Evolutionary conservation across 2,888 invertebrate species (phyloP).

Genomic region (Yponomeuta sedellus): DNA sequence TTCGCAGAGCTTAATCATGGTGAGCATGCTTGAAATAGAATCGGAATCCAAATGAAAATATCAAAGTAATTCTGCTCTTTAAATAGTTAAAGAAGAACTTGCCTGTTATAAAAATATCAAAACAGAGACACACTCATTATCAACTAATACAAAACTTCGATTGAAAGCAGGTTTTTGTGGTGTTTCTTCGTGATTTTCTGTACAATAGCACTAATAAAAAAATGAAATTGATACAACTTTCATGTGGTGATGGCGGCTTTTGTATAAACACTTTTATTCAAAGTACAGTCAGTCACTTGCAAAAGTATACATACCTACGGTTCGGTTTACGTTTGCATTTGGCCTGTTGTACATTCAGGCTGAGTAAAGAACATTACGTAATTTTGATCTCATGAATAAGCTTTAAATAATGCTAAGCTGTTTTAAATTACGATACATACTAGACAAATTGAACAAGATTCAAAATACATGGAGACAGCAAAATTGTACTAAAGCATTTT

Average conservation of each 20-base stretch:
- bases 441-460: background rate
- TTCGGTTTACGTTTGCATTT: background rate
- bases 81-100: too few relatives aligned
- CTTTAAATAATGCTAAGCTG: slow-evolving; percentile 10
- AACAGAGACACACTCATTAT: background rate
- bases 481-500: background rate
- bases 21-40: too few relatives aligned
- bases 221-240: background rate
- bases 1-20: too few relatives aligned
- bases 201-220: background rate
- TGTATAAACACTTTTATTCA: background rate
- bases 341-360: background rate
- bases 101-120: background rate
- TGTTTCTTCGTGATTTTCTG: background rate
- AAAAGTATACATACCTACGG: background rate
- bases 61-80: too few relatives aligned
- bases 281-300: background rate
- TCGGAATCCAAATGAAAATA: too few relatives aligned
- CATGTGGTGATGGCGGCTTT: background rate
- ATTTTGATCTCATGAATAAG: background rate
- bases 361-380: background rate
- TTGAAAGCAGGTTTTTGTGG: background rate
- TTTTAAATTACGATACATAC: background rate
- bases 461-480: background rate
- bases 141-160: background rate